These are phyloP conservation scores for Azorinus chamasolen DNA, from an alignment of 2,888 invertebrate species.

Conservation along the genomic window DNA sequence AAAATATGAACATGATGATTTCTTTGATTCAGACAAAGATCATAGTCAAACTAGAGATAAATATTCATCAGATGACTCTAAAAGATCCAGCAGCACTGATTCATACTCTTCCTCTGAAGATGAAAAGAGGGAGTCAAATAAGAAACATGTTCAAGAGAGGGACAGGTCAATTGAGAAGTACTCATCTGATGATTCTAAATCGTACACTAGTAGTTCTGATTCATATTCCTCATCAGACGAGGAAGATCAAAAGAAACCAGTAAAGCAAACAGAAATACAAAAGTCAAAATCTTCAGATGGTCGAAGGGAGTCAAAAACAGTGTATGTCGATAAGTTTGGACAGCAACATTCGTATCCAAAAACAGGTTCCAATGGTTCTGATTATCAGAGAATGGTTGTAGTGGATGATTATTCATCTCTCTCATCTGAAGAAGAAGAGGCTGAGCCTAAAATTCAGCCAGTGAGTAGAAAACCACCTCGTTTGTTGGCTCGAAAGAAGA, in stretches of 20 bases:
- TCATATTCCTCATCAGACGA: conserved; percentile 32
- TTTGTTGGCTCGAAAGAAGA: conserved; percentile 60
- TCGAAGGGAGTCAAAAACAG: conserved; percentile 15
- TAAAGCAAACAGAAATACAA: conserved; percentile 26
- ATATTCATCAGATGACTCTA: not conserved
- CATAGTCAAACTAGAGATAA: conserved; percentile 7
- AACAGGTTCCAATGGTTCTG: conserved; percentile 12
- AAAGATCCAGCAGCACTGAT: not conserved
- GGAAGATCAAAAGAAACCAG: conserved; percentile 2
- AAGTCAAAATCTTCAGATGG: not conserved
- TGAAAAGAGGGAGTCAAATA: not conserved
- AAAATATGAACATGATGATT: conserved; percentile 40
- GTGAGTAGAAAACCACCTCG: conserved; percentile 43
- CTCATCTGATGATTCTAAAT: not conserved
- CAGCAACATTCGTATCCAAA: conserved; percentile 19
- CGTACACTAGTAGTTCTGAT: conserved; percentile 13
- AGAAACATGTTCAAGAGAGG: not conserved
- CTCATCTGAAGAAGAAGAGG: conserved; percentile 46
- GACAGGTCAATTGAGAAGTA: no score
- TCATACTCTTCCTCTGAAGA: not conserved
- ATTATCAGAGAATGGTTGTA: conserved; percentile 44
- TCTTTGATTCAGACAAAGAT: conserved; percentile 57
- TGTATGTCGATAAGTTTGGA: conserved; percentile 29
- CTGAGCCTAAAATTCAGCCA: conserved; percentile 27
- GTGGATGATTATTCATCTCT: conserved; percentile 58